These are phyloP conservation scores for Cathartes aura DNA, from an alignment of 2,113 vertebrate genomes.

Conservation along the genomic window DNA sequence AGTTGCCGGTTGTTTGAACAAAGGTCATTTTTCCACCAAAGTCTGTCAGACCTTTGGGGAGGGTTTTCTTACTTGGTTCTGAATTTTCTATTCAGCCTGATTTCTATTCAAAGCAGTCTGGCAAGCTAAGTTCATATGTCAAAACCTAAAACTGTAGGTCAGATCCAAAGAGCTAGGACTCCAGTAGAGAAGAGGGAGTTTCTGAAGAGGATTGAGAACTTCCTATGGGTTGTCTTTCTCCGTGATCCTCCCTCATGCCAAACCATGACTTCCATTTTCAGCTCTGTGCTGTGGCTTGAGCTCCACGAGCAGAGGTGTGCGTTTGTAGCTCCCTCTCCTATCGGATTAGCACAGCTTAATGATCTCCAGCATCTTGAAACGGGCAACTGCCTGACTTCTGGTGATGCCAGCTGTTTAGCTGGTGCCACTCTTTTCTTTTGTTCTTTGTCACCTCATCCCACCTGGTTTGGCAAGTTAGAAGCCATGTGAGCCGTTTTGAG, in stretches of 20 bases:
- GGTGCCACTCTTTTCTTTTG: neutral
- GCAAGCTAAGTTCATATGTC: neutral
- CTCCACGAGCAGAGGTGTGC: neutral
- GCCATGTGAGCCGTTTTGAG: neutral
- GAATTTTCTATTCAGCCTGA: neutral
- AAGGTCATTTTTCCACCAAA: neutral
- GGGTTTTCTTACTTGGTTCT: neutral
- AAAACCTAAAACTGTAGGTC: neutral
- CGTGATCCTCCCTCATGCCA: neutral
- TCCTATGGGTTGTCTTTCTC: neutral
- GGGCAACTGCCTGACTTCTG: neutral
- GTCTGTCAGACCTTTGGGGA: neutral
- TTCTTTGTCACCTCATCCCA: neutral
- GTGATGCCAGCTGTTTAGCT: neutral
- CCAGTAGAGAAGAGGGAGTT: neutral
- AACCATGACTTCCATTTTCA: accelerated
- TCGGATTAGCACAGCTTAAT: neutral
- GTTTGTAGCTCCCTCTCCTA: neutral
- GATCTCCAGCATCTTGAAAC: neutral
- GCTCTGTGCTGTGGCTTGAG: neutral
- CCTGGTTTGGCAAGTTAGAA: neutral
- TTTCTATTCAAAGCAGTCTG: neutral
- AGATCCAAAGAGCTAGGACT: neutral
- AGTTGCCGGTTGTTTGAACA: neutral
- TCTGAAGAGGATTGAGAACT: neutral